A percentile compares a stretch with the other conserved stretches of the same genome.
Conservation (phyloP, 2,797 vertebrate genomes). For the Hydrolagus colliei region DNA sequence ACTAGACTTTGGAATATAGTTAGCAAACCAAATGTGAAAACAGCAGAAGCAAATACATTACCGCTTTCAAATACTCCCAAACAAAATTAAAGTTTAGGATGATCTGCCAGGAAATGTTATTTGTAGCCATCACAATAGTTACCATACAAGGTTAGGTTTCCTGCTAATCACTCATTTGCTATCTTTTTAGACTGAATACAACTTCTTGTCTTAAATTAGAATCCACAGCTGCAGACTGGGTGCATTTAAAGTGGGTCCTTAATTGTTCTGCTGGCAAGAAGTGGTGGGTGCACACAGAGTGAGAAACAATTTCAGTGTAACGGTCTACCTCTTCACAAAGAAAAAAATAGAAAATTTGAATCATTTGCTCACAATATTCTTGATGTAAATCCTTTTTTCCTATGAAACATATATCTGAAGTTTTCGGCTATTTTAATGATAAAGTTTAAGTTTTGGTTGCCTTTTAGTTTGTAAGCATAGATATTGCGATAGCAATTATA, state of each 20-base stretch:
- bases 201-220: constrained; percentile 21
- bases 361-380: not conserved
- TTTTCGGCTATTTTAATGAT: not conserved
- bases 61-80: not conserved
- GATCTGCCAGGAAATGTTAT: not conserved
- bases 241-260: constrained; percentile 1
- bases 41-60: too few relatives aligned
- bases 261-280: constrained; percentile 7
- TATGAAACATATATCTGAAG: not conserved
- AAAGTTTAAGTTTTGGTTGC: not conserved
- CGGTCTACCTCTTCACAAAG: not conserved
- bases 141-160: not conserved
- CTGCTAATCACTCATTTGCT: not conserved
- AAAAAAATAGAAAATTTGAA: not conserved
- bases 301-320: not conserved
- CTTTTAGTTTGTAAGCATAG: not conserved
- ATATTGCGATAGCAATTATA: not conserved
- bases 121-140: not conserved
- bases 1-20: not conserved
- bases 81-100: not conserved
- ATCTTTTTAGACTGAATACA: constrained; percentile 25
- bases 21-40: not conserved
- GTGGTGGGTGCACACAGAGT: constrained; percentile 2
- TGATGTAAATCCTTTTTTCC: not conserved
- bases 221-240: constrained; percentile 20